These are phyloP conservation scores for Lagria hirta DNA, from an alignment of 2,888 invertebrate genomes.

Conservation along the genomic window DNA sequence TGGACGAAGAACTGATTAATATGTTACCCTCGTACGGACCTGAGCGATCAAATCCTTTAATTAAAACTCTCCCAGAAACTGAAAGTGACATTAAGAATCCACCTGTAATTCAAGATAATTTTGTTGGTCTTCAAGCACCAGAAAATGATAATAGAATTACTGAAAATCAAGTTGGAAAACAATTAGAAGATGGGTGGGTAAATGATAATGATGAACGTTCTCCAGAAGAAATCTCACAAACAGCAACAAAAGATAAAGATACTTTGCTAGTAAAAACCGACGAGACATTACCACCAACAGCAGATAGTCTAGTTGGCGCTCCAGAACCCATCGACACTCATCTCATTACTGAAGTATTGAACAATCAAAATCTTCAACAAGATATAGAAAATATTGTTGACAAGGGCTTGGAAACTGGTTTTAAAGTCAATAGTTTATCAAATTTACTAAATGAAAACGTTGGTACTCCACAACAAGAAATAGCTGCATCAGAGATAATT, in stretches of 20 bases:
- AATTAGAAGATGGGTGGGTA: constrained; percentile 10
- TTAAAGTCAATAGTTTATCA: too few species aligned
- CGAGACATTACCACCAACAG: neutral
- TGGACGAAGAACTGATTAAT: too few species aligned
- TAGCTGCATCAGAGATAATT: too few species aligned
- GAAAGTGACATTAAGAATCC: constrained; percentile 16
- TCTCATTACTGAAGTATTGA: neutral
- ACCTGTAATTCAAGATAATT: constrained; percentile 19
- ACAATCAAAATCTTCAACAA: constrained; percentile 2
- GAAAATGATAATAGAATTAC: neutral
- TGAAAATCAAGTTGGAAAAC: too few species aligned
- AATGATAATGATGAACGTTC: constrained; percentile 13
- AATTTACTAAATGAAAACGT: constrained; percentile 1
- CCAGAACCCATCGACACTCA: neutral
- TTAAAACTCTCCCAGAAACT: too few species aligned
- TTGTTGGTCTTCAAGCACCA: too few species aligned
- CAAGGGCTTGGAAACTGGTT: neutral
- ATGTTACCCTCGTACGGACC: too few species aligned
- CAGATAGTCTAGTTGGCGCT: neutral
- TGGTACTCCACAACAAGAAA: too few species aligned
- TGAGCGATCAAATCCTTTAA: too few species aligned
- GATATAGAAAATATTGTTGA: neutral
- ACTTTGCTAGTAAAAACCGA: neutral
- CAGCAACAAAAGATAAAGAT: constrained; percentile 1
- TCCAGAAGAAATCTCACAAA: constrained; percentile 15